Evolutionary conservation across 2,797 vertebrate genomes (phyloP), one percentile per base, ranked within the genome.

Genomic region (Periparus ater): DNA sequence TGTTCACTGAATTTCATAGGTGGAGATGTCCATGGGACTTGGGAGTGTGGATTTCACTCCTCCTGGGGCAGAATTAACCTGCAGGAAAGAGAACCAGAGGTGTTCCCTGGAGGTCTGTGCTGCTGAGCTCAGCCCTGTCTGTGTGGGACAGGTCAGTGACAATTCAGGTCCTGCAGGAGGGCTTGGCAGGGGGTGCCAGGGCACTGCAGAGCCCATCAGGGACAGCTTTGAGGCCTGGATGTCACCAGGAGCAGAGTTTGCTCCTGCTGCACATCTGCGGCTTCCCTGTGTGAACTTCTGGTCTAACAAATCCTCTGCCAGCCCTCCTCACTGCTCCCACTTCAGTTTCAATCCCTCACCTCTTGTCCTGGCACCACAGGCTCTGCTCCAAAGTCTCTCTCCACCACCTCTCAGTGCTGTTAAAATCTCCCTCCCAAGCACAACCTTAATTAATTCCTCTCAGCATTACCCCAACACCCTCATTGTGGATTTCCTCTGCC

Each of bases 401-500:
- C 30, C 76, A 34, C 40, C 25, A 23, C 54, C 62, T 34, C 70
- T 17, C 47, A 32, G 27, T 45, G 50, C 61, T 79, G 44, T 16
- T 36, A 9, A 79, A 55, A 63, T 26, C 50, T 17, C 20, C 40
- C 40, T 47, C 30, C 58, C 20, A 21, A 36, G 22, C 48, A 30
- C 3, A 78, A 1, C 50, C 7, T 19, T 23, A 27, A 67, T 81
- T 19, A 42, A 81, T 48, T 17, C 7, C 7, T 2, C 42, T 42
- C 48, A 44, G 62, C 13, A 17, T n/a, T 11, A 40, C 17, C 53
- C 60, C 29, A 32, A 18, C n/a, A 45, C 7, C 11, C 12, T 18
- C n/a, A 21, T 0, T 1, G 6, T 32, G 14, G 5, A 27, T 47
- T 65, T 50, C 45, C 27, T 51, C 14, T 30, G 11, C 2, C 40